Base-by-base conservation (phyloP, 2,888 invertebrate genomes). In the Gymnocheta viridis region DNA sequence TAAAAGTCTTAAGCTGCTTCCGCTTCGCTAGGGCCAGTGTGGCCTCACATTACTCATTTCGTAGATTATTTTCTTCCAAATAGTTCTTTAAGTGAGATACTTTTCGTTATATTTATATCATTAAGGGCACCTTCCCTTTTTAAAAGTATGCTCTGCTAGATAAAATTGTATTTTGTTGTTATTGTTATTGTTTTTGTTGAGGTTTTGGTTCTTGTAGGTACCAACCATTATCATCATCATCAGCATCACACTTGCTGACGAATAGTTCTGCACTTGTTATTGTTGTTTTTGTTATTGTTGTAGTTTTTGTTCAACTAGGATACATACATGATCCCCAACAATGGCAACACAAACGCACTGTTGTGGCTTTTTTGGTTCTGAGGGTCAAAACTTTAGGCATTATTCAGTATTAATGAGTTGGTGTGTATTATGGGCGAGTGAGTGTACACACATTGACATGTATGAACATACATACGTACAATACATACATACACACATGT, bases 311-410 rank as follows among this genome's bases (percentile, higher is more conserved):
- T 47, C 47, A 47, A 49, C 64, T 47, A 38, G 27, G 17, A 56
- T 60, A 72, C 49, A 35, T 41, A n/a, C 14, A 60, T 74, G 51
- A 14, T 54, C 19, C 29, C 60, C 62, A 64, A 54, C 54, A 69
- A 69, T 22, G 49, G 60, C 38, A 70, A 73, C 35, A 80, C 49
- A 56, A 81, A 81, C 62, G 54, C 74, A 82, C 56, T 79, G 56
- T 69, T 82, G 81, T 76, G 81, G 81, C 54, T 76, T 56, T 81
- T 82, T 47, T 69, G 74, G 74, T 82, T 82, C 64, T 79, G 64
- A 49, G 58, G 81, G 81, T 82, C 81, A 82, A 70, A 82, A 82
- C 74, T 82, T 82, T 76, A 27, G 67, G 72, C 70, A 54, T 51
- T 62, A 60, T 44, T 51, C 54, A 56, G 32, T 29, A 70, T 70